Base-by-base conservation (phyloP, 2,888 invertebrate genomes). In the Elaeidobius kamerunicus region DNA sequence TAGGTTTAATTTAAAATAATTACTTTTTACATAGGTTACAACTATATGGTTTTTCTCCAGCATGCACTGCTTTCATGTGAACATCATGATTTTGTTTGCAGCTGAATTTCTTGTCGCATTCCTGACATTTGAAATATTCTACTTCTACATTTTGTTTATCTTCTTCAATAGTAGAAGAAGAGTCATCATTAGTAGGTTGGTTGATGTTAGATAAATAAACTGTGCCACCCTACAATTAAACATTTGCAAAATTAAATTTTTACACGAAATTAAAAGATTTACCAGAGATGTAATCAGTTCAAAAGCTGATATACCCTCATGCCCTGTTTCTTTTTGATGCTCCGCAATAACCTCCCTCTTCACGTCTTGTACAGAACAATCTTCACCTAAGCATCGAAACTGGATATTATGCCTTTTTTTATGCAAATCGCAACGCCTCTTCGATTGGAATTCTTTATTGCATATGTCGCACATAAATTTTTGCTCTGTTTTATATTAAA, bases 101-200 rank as follows among this genome's bases (percentile, higher is more conserved):
- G 48, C 76, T 74, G 60, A 83, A 85, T 14, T 73, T 65, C 65
- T 83, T 83, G n/a, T 77, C 75, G 61, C 85, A 84, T 28, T 77
- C 72, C 36, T 75, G 73, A 59, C 84, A 84, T 51, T 74, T 73
- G 34, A 51, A 35, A 2, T 2, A 1, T 1, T 18, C n/a, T n/a
- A n/a, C n/a, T n/a, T n/a, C n/a, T n/a, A n/a, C n/a, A n/a, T n/a
- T n/a, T n/a, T n/a, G n/a, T n/a, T n/a, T n/a, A n/a, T n/a, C n/a
- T n/a, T n/a, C n/a, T n/a, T n/a, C n/a, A n/a, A n/a, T n/a, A n/a
- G n/a, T n/a, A n/a, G n/a, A n/a, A n/a, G n/a, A n/a, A n/a, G n/a
- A n/a, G n/a, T n/a, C n/a, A n/a, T n/a, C n/a, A n/a, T n/a, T n/a
- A n/a, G n/a, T n/a, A n/a, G n/a, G n/a, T n/a, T n/a, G n/a, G n/a